A percentile compares a stretch with the other conserved stretches of the same genome.
Conservation (phyloP, 1,140 invertebrate species). For the Drosophila tani region DNA sequence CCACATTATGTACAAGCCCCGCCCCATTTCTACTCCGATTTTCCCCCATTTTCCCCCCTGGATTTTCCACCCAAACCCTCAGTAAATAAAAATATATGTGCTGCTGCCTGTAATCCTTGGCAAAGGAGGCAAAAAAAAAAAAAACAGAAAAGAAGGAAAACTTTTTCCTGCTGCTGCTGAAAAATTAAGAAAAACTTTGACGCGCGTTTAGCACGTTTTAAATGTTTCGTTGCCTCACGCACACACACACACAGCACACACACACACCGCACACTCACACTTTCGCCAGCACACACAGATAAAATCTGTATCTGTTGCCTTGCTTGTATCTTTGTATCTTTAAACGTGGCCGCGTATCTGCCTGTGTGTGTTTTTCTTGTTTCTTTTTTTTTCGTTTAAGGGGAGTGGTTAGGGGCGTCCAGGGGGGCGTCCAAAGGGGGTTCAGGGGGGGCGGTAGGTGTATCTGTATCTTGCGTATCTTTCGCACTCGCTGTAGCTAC, state of each 20-base stretch:
- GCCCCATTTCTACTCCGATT: constrained; percentile 15
- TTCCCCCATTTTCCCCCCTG: neutral
- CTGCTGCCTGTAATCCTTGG: constrained; percentile 58
- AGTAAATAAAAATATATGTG: constrained; percentile 35
- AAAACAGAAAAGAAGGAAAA: constrained; percentile 32
- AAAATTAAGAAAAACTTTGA: constrained; percentile 84
- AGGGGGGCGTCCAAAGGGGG: neutral
- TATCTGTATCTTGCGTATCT: constrained; percentile 76
- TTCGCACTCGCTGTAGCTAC: constrained; percentile 77
- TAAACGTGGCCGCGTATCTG: constrained; percentile 71
- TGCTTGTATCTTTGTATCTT: constrained; percentile 79
- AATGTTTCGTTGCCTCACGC: constrained; percentile 69
- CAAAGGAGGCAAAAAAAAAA: constrained; percentile 29
- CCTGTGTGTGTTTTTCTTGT: constrained; percentile 39
- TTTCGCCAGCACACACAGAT: constrained; percentile 24
- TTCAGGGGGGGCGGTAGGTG: constrained; percentile 21
- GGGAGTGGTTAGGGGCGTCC: constrained; percentile 4
- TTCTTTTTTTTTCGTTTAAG: constrained; percentile 37
- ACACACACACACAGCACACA: constrained; percentile 25
- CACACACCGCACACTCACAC: constrained; percentile 28
- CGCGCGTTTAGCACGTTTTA: constrained; percentile 83
- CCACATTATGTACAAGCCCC: constrained; percentile 73
- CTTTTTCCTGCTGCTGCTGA: constrained; percentile 74
- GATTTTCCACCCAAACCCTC: neutral
- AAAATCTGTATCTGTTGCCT: constrained; percentile 71